Conservation (phyloP, 37 sponge, comb jelly and placozoan genomes). For the Halisarca cf. caerulea region DNA sequence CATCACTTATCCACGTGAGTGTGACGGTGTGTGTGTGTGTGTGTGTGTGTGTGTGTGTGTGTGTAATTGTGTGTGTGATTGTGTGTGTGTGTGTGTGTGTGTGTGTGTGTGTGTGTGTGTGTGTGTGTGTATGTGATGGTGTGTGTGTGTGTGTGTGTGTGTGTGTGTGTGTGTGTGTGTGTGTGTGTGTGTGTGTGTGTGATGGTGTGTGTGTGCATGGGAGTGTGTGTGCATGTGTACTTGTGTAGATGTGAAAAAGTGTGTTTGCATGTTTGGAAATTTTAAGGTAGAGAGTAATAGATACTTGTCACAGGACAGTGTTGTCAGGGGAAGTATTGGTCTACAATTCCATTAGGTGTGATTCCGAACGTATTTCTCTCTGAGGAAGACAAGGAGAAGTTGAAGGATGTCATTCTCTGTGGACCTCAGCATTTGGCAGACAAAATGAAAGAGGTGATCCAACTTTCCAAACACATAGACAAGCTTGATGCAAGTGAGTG, state of each 20-base stretch:
- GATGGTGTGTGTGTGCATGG: too few species aligned
- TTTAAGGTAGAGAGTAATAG: too few species aligned
- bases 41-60: constrained; percentile 46
- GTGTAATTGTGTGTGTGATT: constrained; percentile 35
- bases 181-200: too few species aligned
- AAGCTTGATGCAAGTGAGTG: not conserved
- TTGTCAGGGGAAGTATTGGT: too few species aligned
- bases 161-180: too few species aligned
- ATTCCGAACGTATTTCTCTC: constrained; percentile 31
- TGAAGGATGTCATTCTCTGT: constrained; percentile 40
- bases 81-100: constrained; percentile 33
- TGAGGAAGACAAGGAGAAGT: constrained; percentile 23
- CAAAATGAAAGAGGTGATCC: constrained; percentile 59
- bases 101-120: constrained; percentile 34
- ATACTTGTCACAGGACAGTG: too few species aligned
- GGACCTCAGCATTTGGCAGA: constrained; percentile 46
- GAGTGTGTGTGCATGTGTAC: too few species aligned
- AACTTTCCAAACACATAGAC: constrained; percentile 22
- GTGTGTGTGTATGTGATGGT: too few species aligned
- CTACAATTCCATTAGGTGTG: too few species aligned
- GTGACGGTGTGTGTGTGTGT: constrained; percentile 25
- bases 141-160: too few species aligned
- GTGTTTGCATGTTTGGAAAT: too few species aligned
- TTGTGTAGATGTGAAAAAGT: too few species aligned
- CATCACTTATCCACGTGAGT: constrained; percentile 42